phyloP scores from a whole-genome alignment of 2,113 vertebrate genomes.

The Sterna hirundo region DNA sequence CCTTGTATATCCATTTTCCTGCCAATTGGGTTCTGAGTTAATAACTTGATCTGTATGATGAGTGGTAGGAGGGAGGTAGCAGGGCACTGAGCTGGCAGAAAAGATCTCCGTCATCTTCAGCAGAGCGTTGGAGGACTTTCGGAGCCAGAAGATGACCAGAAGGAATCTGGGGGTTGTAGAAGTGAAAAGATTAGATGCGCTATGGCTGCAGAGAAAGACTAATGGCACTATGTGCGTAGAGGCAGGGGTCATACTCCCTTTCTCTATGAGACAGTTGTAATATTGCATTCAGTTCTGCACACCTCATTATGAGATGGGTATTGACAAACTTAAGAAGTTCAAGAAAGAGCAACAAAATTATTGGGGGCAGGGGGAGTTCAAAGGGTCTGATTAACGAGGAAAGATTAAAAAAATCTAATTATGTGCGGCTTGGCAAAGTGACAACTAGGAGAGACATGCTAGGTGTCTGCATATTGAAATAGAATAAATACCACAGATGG shows the following conservation, averaged over 20 bases:
- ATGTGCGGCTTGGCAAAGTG: conserved; percentile 18
- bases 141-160: background rate
- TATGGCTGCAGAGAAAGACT: background rate
- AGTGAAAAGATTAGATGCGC: background rate
- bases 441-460: background rate
- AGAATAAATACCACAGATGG: conserved; percentile 38
- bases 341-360: background rate
- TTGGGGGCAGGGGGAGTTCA: background rate
- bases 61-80: background rate
- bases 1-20: background rate
- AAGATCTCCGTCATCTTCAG: background rate
- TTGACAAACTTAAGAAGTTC: background rate
- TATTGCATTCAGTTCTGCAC: background rate
- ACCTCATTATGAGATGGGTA: background rate
- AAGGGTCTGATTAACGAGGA: conserved; percentile 7
- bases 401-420: conserved; percentile 18
- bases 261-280: background rate
- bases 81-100: conserved; percentile 18
- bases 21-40: background rate
- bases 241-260: background rate
- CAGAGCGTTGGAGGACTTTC: background rate
- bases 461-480: background rate
- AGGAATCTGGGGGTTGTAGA: background rate
- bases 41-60: background rate
- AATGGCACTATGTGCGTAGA: background rate